A percentile compares a stretch with the other conserved stretches of the same genome.
Evolutionary conservation across 2,113 vertebrate species (phyloP).

Genomic region (Speoplatyrhinus poulsoni): DNA sequence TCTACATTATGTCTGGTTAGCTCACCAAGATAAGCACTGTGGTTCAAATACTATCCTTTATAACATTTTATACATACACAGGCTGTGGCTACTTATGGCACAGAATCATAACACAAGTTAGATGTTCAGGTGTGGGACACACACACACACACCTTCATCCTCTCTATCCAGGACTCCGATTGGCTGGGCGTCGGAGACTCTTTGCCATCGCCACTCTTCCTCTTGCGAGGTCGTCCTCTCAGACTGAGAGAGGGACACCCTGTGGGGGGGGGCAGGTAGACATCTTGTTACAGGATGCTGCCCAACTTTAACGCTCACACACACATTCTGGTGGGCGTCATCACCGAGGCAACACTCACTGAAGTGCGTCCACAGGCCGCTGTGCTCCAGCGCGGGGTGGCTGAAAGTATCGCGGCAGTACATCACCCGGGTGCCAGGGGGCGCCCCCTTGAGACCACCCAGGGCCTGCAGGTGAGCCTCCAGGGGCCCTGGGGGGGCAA

Average conservation of each 20-base stretch:
- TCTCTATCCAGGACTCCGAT: conserved; percentile 76
- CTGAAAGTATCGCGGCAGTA: conserved; percentile 82
- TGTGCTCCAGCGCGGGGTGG: conserved; percentile 77
- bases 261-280: conserved; percentile 10
- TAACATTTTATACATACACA: too few species aligned
- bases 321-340: background rate
- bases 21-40: too few species aligned
- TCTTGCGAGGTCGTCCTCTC: conserved; percentile 80
- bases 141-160: conserved; percentile 69
- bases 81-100: too few species aligned
- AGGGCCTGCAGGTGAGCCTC: conserved; percentile 77
- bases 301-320: too few species aligned
- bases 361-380: conserved; percentile 73
- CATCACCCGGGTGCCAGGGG: conserved; percentile 65
- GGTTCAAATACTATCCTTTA: too few species aligned
- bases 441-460: conserved; percentile 65
- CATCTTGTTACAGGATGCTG: background rate
- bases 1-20: too few species aligned
- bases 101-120: too few species aligned
- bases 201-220: conserved; percentile 59
- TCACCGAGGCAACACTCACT: conserved; percentile 58
- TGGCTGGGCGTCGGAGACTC: conserved; percentile 59
- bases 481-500: conserved; percentile 24
- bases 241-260: conserved; percentile 77
- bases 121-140: too few species aligned